These are phyloP conservation scores for Pollenia labialis DNA, from an alignment of 2,888 invertebrate species.

Conservation along the genomic window DNA sequence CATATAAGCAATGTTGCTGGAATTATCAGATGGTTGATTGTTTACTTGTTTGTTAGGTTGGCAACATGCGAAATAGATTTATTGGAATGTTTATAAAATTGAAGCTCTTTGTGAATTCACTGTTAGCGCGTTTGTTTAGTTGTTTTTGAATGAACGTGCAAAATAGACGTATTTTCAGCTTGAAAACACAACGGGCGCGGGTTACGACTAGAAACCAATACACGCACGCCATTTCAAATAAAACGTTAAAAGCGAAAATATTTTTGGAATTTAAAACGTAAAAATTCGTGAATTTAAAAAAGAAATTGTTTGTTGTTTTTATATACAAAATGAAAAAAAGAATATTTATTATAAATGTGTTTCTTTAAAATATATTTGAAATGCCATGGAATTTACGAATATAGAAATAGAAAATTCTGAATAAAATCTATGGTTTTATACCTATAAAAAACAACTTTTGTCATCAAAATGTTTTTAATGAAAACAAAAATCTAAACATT, in stretches of 20 bases:
- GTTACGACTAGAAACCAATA: constrained; percentile 36
- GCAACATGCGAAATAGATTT: constrained; percentile 79
- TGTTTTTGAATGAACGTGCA: constrained; percentile 84
- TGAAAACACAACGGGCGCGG: constrained; percentile 32
- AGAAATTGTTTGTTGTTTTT: neutral
- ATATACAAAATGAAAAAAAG: constrained; percentile 9
- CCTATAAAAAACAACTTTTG: neutral
- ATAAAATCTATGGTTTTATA: constrained; percentile 25
- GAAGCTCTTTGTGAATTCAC: constrained; percentile 78
- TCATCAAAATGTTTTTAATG: constrained; percentile 1
- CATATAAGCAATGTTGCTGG: constrained; percentile 62
- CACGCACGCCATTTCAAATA: constrained; percentile 51
- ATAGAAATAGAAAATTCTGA: neutral
- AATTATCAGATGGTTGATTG: constrained; percentile 17
- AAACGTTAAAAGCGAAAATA: constrained; percentile 39
- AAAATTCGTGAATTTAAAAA: constrained; percentile 28
- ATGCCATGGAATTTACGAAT: constrained; percentile 79
- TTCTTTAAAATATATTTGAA: constrained; percentile 68
- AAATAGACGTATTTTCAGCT: constrained; percentile 79
- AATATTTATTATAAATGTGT: constrained; percentile 23
- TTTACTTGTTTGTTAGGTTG: constrained; percentile 45
- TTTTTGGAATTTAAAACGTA: constrained; percentile 27
- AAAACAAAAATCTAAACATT: constrained; percentile 32
- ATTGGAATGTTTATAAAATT: constrained; percentile 81
- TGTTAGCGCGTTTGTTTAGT: constrained; percentile 79